A percentile compares a stretch with the other conserved stretches of the same genome.
These are phyloP conservation scores for Rotaria sp. DNA, from an alignment of 2,888 invertebrate species.

Conservation along the genomic window DNA sequence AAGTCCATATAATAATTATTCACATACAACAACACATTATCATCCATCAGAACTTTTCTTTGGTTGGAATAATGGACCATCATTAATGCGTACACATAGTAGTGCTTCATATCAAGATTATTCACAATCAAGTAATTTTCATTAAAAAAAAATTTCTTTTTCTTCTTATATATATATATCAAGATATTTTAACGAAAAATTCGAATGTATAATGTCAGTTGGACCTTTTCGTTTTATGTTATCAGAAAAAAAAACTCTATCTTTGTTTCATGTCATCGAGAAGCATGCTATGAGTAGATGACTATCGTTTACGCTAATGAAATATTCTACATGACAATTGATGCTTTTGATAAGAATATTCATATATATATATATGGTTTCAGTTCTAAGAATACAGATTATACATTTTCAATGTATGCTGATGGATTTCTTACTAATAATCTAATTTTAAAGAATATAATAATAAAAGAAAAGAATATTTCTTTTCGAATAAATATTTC, in stretches of 20 bases:
- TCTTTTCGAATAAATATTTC: too few species aligned
- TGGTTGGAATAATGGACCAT: neutral
- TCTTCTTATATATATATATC: too few species aligned
- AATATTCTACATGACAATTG: neutral
- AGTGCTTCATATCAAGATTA: neutral
- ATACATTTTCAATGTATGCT: neutral
- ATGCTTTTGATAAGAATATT: neutral
- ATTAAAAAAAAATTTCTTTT: neutral
- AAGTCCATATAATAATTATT: neutral
- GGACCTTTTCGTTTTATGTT: neutral
- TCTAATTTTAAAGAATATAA: neutral
- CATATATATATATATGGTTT: neutral
- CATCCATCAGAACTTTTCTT: neutral
- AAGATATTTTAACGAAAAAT: too few species aligned
- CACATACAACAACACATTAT: neutral
- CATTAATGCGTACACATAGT: neutral
- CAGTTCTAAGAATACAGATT: neutral
- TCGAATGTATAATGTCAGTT: too few species aligned
- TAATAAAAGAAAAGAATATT: too few species aligned
- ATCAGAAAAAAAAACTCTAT: neutral
- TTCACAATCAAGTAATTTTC: neutral
- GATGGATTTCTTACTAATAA: neutral
- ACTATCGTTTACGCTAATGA: neutral
- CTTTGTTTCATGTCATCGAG: too few species aligned
- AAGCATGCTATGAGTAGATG: neutral